These are phyloP conservation scores for Lanius collurio DNA, from an alignment of 2,113 vertebrate species.

Conservation along the genomic window DNA sequence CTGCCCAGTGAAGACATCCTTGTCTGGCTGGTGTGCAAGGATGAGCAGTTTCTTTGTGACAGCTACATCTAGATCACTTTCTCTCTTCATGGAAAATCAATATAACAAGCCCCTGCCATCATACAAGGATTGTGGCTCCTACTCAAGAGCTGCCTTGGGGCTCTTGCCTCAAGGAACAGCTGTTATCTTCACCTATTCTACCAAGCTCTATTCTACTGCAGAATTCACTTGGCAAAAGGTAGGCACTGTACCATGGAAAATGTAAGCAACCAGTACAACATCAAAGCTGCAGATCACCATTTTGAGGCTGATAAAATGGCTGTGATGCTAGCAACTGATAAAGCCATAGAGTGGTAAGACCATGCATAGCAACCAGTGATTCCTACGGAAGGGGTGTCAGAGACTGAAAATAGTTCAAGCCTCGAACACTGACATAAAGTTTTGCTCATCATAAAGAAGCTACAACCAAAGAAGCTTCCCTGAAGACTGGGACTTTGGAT, in stretches of 20 bases:
- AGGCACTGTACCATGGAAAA: not conserved
- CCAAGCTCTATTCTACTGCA: not conserved
- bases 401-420: too few relatives aligned
- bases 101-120: not conserved
- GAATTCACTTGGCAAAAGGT: not conserved
- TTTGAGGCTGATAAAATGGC: not conserved
- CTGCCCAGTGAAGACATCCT: not conserved
- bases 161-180: not conserved
- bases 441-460: too few relatives aligned
- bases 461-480: too few relatives aligned
- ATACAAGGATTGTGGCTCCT: not conserved
- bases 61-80: not conserved
- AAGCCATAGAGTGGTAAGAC: not conserved
- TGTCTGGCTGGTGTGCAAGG: not conserved
- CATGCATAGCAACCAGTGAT: not conserved
- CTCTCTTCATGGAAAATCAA: not conserved
- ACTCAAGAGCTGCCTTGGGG: not conserved
- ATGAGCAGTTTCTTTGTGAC: not conserved
- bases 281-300: not conserved
- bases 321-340: not conserved
- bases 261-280: not conserved
- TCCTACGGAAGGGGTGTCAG: not conserved
- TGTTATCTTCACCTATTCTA: not conserved
- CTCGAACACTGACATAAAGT: too few relatives aligned
- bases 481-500: too few relatives aligned